phyloP scores from a whole-genome alignment of 1,140 invertebrate genomes.

The Lysiphlebus fabarum region DNA sequence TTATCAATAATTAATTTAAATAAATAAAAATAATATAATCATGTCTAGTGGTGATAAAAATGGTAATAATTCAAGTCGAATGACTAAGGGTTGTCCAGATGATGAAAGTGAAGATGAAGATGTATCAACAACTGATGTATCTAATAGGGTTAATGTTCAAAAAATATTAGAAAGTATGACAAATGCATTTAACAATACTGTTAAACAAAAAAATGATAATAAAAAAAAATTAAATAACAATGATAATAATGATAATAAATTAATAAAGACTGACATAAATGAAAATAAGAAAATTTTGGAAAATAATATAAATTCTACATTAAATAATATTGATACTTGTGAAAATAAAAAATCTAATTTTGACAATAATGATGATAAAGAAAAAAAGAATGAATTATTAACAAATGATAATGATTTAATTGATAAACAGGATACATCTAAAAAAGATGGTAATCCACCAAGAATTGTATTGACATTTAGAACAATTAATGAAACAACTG shows the following conservation, averaged over 20 bases:
- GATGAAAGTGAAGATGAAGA: constrained; percentile 41
- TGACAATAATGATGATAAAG: not conserved
- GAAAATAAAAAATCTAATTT: constrained; percentile 4
- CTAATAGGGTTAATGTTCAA: constrained; percentile 49
- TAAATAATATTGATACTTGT: not conserved
- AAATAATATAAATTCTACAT: not conserved
- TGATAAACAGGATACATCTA: constrained; percentile 29
- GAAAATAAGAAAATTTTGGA: constrained; percentile 9
- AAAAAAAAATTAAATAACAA: constrained; percentile 28
- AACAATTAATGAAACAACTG: constrained; percentile 51
- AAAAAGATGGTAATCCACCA: constrained; percentile 45
- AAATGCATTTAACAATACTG: constrained; percentile 52
- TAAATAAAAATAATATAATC: constrained; percentile 11
- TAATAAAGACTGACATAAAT: constrained; percentile 10
- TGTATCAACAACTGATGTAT: constrained; percentile 34
- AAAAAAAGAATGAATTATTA: not conserved
- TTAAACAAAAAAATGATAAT: constrained; percentile 13
- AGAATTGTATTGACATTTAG: constrained; percentile 52
- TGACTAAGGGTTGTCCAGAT: constrained; percentile 38
- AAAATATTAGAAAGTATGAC: constrained; percentile 56
- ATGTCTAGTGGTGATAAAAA: constrained; percentile 35
- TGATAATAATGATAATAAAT: constrained; percentile 22
- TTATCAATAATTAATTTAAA: not conserved
- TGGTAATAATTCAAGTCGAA: constrained; percentile 3
- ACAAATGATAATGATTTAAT: constrained; percentile 28